phyloP scores from a whole-genome alignment of 2,888 invertebrate species.

The Agelastica alni region DNA sequence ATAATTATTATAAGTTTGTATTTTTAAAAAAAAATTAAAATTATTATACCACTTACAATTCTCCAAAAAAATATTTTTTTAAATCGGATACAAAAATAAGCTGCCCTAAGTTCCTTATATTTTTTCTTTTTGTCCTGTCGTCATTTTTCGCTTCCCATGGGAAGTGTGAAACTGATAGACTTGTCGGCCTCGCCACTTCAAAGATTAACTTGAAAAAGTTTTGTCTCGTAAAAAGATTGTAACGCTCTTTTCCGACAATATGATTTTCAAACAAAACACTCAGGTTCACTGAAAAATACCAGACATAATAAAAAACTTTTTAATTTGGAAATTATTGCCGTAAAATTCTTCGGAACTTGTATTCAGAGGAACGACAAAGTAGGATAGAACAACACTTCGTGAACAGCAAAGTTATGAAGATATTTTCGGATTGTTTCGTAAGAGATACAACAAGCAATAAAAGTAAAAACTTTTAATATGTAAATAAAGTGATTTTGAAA shows the following conservation, averaged over 20 bases:
- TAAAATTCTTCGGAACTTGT: conserved; percentile 18
- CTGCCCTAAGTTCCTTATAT: neutral
- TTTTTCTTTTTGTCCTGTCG: neutral
- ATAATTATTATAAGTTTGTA: too few species aligned
- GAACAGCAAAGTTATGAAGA: conserved; percentile 3
- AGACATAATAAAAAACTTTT: conserved; percentile 26
- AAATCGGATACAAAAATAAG: neutral
- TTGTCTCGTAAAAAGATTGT: conserved; percentile 20
- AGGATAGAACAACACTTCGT: neutral
- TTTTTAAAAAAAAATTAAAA: neutral
- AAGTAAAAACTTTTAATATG: neutral
- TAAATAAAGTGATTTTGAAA: neutral
- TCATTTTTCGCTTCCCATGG: conserved; percentile 1
- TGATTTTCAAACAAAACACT: conserved; percentile 25
- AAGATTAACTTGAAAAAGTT: conserved; percentile 21
- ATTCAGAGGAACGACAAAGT: conserved; percentile 11
- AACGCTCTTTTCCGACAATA: conserved; percentile 23
- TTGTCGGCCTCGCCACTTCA: conserved; percentile 14
- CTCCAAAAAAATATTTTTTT: neutral
- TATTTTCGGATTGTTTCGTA: conserved; percentile 2
- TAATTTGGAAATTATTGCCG: conserved; percentile 21
- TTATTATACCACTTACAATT: neutral
- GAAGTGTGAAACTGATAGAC: conserved; percentile 13
- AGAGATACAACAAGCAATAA: neutral
- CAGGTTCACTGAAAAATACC: conserved; percentile 17